Percentiles rank a stretch among this genome's conserved stretches.
Evolutionary conservation across 2,797 vertebrate genomes (phyloP).

Genomic region (Acanthopagrus latus): DNA sequence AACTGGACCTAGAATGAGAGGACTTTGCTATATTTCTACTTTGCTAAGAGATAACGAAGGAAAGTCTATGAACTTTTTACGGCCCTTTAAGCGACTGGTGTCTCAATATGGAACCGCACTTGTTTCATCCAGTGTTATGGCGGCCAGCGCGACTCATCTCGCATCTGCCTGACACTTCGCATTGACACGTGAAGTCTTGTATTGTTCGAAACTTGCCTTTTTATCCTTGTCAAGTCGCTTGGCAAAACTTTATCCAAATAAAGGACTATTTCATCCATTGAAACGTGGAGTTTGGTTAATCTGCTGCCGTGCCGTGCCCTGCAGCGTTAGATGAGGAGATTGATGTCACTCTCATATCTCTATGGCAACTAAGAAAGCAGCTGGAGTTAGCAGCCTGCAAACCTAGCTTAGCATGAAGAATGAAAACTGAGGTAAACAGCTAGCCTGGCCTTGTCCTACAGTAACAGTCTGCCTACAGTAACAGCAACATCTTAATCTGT

Average conservation of each 20-base stretch:
- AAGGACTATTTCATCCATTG: conserved; percentile 70
- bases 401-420: not conserved
- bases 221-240: conserved; percentile 77
- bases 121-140: conserved; percentile 49
- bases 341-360: not conserved
- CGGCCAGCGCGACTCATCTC: conserved; percentile 49
- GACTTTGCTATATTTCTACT: conserved; percentile 75
- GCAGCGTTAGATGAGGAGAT: not conserved
- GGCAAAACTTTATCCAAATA: conserved; percentile 79
- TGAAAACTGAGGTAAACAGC: not conserved
- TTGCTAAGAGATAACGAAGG: conserved; percentile 49
- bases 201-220: conserved; percentile 78
- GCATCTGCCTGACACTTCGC: conserved; percentile 68
- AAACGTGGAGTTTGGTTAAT: conserved; percentile 30
- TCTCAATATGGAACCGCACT: conserved; percentile 55
- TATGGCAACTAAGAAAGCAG: not conserved
- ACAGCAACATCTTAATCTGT: not conserved
- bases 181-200: conserved; percentile 73
- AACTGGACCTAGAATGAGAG: conserved; percentile 56
- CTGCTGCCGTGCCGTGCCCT: not conserved
- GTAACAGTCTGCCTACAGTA: not conserved
- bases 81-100: conserved; percentile 73
- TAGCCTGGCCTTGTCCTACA: not conserved
- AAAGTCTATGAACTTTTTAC: conserved; percentile 41
- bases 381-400: not conserved